A percentile compares a stretch with the other conserved stretches of the same genome.
These are phyloP conservation scores for Macroramphosus scolopax DNA, from an alignment of 2,797 vertebrate genomes.

Conservation along the genomic window DNA sequence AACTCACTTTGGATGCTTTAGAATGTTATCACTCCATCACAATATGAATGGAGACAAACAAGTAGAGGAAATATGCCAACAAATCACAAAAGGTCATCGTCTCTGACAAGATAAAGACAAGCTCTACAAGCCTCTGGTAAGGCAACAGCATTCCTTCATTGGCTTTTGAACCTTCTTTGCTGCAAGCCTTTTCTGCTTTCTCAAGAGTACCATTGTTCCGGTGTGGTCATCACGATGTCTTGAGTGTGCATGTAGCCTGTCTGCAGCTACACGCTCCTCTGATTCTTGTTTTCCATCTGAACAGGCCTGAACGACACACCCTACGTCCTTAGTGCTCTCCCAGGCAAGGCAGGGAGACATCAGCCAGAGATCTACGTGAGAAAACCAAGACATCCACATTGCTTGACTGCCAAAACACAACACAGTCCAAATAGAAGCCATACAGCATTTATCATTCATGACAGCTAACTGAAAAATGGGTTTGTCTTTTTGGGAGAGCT, in stretches of 20 bases:
- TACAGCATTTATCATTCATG: constrained; percentile 16
- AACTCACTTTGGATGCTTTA: constrained; percentile 15
- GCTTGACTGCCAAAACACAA: constrained; percentile 46
- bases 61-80: constrained; percentile 40
- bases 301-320: constrained; percentile 58
- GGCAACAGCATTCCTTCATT: constrained; percentile 51
- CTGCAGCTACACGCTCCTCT: constrained; percentile 52
- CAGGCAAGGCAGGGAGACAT: constrained; percentile 18
- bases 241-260: constrained; percentile 36
- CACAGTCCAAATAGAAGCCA: constrained; percentile 34
- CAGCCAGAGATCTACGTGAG: constrained; percentile 31
- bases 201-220: constrained; percentile 28
- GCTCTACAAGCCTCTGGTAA: constrained; percentile 31
- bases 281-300: constrained; percentile 54
- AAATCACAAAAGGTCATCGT: constrained; percentile 53
- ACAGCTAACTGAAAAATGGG: constrained; percentile 17
- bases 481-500: background rate
- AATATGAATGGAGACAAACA: constrained; percentile 49
- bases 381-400: constrained; percentile 42
- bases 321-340: constrained; percentile 27
- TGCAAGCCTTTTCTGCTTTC: constrained; percentile 41
- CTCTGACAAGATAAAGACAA: constrained; percentile 57
- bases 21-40: constrained; percentile 47
- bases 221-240: constrained; percentile 48
- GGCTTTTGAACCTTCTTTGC: constrained; percentile 58